Conservation (phyloP, 2,797 vertebrate genomes). For the Sebastes aleutianus region DNA sequence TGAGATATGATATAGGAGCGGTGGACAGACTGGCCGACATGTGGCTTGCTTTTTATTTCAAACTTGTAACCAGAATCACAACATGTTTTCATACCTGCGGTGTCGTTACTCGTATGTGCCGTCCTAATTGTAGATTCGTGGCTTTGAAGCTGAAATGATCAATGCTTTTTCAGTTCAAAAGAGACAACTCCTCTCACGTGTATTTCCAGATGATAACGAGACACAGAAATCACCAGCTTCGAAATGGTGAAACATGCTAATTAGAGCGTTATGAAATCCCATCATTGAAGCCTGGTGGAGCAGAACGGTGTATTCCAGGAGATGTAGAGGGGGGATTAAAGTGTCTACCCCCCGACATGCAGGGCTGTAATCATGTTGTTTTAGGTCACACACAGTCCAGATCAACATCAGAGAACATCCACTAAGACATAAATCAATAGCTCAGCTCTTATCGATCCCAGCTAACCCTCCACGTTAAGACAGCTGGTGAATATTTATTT, state of each 20-base stretch:
- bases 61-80: neutral
- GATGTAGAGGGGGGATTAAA: slow-evolving; percentile 31
- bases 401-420: slow-evolving; percentile 36
- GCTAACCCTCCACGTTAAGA: neutral
- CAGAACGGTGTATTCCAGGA: slow-evolving; percentile 10
- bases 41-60: neutral
- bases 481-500: slow-evolving; percentile 12
- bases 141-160: neutral
- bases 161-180: slow-evolving; percentile 4
- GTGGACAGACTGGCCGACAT: neutral
- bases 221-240: neutral
- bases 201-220: slow-evolving; percentile 22
- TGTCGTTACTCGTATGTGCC: neutral
- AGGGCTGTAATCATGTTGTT: slow-evolving; percentile 24
- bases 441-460: slow-evolving; percentile 28
- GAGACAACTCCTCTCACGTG: neutral
- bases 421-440: slow-evolving; percentile 53
- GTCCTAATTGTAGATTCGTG: neutral
- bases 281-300: neutral
- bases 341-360: neutral
- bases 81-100: neutral
- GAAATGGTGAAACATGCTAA: slow-evolving; percentile 26
- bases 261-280: slow-evolving; percentile 37
- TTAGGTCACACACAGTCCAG: neutral
- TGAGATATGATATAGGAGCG: neutral